A percentile compares a stretch with the other conserved stretches of the same genome.
These are phyloP conservation scores for Sarcophaga bullata DNA, from an alignment of 1,140 invertebrate genomes.

Conservation along the genomic window DNA sequence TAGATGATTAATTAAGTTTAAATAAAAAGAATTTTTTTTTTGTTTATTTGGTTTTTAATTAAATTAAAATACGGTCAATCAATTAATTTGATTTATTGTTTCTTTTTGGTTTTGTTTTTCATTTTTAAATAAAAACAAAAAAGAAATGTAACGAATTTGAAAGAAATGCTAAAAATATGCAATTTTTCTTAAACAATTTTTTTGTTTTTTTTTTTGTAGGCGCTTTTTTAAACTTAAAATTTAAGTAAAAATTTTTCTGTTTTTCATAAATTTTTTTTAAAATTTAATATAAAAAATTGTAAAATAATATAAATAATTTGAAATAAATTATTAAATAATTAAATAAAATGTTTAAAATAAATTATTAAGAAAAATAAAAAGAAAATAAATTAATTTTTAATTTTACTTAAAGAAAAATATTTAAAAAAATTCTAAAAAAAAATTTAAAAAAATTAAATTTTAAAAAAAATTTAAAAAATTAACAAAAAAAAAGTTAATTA, in stretches of 20 bases:
- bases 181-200: slow-evolving; percentile 36
- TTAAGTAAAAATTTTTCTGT: background rate
- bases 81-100: slow-evolving; percentile 31
- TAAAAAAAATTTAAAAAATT: too few relatives aligned
- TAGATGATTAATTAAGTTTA: background rate
- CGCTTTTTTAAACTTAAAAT: slow-evolving; percentile 12
- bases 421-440: background rate
- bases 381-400: background rate
- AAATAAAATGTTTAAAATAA: slow-evolving; percentile 30
- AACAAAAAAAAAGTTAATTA: background rate
- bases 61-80: slow-evolving; percentile 28
- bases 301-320: background rate
- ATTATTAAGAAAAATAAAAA: slow-evolving; percentile 31
- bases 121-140: slow-evolving; percentile 38
- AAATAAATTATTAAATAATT: background rate
- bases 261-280: background rate
- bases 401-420: background rate
- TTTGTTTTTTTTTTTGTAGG: background rate
- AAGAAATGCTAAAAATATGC: slow-evolving; percentile 42
- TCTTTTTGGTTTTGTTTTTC: background rate
- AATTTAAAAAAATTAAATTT: slow-evolving; percentile 24
- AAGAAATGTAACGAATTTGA: background rate
- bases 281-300: slow-evolving; percentile 21
- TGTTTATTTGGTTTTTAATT: background rate
- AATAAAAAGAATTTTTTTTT: background rate